Conservation (phyloP, 2,113 vertebrate genomes). For the Phycodurus eques region DNA sequence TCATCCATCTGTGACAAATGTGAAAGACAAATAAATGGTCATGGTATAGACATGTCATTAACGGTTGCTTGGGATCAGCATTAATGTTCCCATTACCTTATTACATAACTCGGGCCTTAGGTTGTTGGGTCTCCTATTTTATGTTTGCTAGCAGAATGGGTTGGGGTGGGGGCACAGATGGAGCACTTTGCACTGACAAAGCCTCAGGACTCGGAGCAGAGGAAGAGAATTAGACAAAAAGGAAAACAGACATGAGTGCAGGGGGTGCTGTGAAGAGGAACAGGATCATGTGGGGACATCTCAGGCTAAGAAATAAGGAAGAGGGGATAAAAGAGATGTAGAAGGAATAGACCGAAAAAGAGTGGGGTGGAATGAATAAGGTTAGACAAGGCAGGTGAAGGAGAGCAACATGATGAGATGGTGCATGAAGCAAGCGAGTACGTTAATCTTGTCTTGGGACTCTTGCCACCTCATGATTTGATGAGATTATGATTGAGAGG, state of each 20-base stretch:
- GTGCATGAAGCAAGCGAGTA: background rate
- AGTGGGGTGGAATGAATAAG: background rate
- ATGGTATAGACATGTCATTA: slow-evolving; percentile 43
- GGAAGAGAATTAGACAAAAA: slow-evolving; percentile 38
- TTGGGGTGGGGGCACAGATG: slow-evolving; percentile 16
- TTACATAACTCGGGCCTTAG: slow-evolving; percentile 55
- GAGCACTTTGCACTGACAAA: slow-evolving; percentile 41
- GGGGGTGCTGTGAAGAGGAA: background rate
- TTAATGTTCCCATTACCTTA: slow-evolving; percentile 56
- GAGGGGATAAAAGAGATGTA: background rate
- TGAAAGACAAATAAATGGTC: slow-evolving; percentile 46
- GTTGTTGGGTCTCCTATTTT: slow-evolving; percentile 27
- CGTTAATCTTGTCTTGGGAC: too few relatives aligned
- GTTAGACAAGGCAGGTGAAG: background rate
- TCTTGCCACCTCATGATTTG: background rate
- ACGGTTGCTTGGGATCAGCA: slow-evolving; percentile 37
- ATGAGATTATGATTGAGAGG: background rate
- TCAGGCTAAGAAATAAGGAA: slow-evolving; percentile 13
- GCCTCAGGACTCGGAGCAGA: slow-evolving; percentile 22
- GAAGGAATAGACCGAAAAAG: background rate
- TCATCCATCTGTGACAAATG: slow-evolving; percentile 38
- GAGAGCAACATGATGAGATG: background rate
- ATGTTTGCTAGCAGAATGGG: slow-evolving; percentile 21
- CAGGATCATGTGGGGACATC: slow-evolving; percentile 21
- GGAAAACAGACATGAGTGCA: slow-evolving; percentile 40